Evolutionary conservation across 2,888 invertebrate genomes (phyloP).

Genomic region (Orthosia cruda): DNA sequence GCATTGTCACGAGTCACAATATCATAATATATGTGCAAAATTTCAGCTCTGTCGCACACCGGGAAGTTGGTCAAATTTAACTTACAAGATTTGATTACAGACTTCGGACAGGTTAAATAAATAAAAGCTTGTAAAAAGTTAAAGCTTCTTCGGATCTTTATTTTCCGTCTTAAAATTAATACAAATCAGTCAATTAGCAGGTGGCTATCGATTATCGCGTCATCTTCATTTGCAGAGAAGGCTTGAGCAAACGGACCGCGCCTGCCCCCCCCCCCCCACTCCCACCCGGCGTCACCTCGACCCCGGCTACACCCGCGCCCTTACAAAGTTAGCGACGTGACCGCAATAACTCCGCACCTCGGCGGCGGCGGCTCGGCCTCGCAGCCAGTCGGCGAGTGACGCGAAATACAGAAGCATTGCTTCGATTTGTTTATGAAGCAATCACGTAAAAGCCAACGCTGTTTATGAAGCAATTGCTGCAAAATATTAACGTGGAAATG

Average conservation of each 20-base stretch:
- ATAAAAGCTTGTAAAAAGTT: too few species aligned
- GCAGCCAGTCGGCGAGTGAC: conserved; percentile 6
- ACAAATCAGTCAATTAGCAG: conserved; percentile 48
- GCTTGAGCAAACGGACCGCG: conserved; percentile 42
- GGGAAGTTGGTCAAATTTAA: too few species aligned
- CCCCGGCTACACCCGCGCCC: conserved; percentile 47
- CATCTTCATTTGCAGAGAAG: conserved; percentile 50
- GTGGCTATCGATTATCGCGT: conserved; percentile 58
- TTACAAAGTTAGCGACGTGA: conserved; percentile 74
- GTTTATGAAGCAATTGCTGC: conserved; percentile 49
- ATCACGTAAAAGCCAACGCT: conserved; percentile 45
- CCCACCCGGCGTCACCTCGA: too few species aligned
- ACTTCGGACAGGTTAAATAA: too few species aligned
- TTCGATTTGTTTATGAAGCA: conserved; percentile 59
- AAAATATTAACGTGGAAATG: conserved; percentile 34
- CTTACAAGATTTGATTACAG: too few species aligned
- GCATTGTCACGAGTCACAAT: too few species aligned
- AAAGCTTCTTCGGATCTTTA: neutral
- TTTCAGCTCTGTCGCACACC: too few species aligned
- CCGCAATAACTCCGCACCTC: conserved; percentile 72
- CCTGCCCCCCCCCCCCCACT: too few species aligned
- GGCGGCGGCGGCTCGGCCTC: neutral
- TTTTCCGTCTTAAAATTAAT: neutral
- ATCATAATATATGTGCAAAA: too few species aligned
- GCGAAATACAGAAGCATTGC: conserved; percentile 46